Base-by-base conservation (phyloP, 2,113 vertebrate genomes). In the Melospiza melodia region DNA sequence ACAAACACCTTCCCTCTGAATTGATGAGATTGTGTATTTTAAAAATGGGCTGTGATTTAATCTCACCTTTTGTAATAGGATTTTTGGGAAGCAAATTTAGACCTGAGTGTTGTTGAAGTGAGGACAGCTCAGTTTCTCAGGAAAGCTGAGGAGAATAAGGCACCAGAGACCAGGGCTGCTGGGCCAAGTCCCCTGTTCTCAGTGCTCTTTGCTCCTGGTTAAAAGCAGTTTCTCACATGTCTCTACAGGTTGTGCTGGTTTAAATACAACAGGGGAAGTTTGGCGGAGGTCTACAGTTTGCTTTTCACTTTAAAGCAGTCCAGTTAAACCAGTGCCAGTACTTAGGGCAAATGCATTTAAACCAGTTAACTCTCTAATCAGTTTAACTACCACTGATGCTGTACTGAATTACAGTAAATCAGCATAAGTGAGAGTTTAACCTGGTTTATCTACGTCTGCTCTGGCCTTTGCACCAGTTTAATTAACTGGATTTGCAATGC, bases 11-110 rank as follows among this genome's bases (percentile, higher is more conserved):
- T 94, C 44, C 63, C 58, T 28, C 48, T 62, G 54, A 90, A 93
- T 27, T 83, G 81, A 96, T 90, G 59, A 75, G 69, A 80, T n/a
- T 54, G 35, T 1, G 4, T 57, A 48, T 72, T 87, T 89, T 83
- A n/a, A 80, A 94, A 71, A 94, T 0, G 4, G 80, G 68, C 82
- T 82, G 30, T 76, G 94, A 96, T 91, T 97, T 81, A 87, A 44
- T 97, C 94, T 97, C 97, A 84, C 96, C 95, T 98, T 90, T 94
- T 95, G 79, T 89, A 87, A 97, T 65, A 86, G 91, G 90, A 92
- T 90, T 97, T 97, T 96, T 95, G 95, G 82, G 94, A 97, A 72
- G 94, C 94, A 93, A 94, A 97, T 97, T 98, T 97, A 98, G 97
- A 96, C 57, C 21, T 20, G 95, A 95, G 97, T 97, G 98, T 97